These are phyloP conservation scores for Leucopsar rothschildi DNA, from an alignment of 2,113 vertebrate genomes.

Conservation along the genomic window DNA sequence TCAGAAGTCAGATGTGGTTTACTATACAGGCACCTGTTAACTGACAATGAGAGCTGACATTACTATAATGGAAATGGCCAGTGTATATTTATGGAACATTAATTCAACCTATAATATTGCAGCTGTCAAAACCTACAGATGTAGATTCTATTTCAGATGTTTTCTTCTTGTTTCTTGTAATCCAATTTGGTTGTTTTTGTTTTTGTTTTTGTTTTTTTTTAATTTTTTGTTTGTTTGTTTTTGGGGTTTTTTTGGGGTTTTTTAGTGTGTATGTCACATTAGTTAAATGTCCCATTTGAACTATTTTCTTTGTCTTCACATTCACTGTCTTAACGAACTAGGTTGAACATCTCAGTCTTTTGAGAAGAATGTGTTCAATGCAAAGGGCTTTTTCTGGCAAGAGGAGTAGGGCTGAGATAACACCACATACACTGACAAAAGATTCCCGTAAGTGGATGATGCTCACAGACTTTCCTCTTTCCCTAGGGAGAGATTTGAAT, in stretches of 20 bases:
- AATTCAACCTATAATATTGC: conserved; percentile 41
- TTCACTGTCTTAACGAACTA: background rate
- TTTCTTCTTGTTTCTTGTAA: background rate
- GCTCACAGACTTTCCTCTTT: background rate
- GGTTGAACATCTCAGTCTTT: background rate
- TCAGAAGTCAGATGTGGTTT: conserved; percentile 12
- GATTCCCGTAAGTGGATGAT: background rate
- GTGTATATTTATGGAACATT: conserved; percentile 49
- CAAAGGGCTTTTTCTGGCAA: background rate
- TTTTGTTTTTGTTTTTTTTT: no score
- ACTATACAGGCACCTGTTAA: background rate
- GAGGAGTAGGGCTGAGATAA: background rate
- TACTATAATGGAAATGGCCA: conserved; percentile 27
- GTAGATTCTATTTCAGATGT: background rate
- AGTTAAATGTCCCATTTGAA: background rate
- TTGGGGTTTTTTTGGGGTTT: no score
- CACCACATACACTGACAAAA: background rate
- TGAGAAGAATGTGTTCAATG: background rate
- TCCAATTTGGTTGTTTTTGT: background rate
- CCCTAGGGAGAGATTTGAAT: conserved; percentile 15
- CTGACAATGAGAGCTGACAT: conserved; percentile 27
- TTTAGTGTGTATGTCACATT: background rate
- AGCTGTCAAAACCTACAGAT: conserved; percentile 21
- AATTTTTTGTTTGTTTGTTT: no score
- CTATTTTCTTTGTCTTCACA: conserved; percentile 10